These are phyloP conservation scores for Leucozona laternaria DNA, from an alignment of 2,888 invertebrate species.

Conservation along the genomic window DNA sequence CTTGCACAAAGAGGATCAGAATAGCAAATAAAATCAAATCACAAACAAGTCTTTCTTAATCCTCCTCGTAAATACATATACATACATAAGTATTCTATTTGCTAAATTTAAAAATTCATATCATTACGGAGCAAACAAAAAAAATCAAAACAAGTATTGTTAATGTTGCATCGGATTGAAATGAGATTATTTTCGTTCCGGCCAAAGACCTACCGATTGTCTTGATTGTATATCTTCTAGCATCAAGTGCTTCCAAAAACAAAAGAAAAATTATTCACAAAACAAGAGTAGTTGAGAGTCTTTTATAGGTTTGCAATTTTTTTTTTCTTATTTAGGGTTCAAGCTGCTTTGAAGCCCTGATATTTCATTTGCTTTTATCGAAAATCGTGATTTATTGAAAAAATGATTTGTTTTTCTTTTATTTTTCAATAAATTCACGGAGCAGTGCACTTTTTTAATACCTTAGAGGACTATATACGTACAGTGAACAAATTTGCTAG, in stretches of 20 bases:
- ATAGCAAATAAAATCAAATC: too few species aligned
- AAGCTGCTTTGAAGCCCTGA: constrained; percentile 46
- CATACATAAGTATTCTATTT: too few species aligned
- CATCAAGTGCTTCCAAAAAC: constrained; percentile 60
- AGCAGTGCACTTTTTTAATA: constrained; percentile 27
- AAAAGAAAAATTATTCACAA: constrained; percentile 64
- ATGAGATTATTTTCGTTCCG: background rate
- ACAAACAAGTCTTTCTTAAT: background rate
- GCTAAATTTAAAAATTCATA: background rate
- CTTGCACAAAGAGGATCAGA: background rate
- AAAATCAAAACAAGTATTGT: background rate
- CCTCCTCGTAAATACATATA: background rate
- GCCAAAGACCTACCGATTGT: constrained; percentile 17
- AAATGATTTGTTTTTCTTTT: constrained; percentile 27
- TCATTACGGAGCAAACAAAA: background rate
- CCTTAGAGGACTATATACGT: background rate
- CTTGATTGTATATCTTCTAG: constrained; percentile 4
- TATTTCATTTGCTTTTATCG: constrained; percentile 66
- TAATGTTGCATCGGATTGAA: background rate
- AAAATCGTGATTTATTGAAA: constrained; percentile 74
- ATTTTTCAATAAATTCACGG: constrained; percentile 67
- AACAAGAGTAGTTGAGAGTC: constrained; percentile 39
- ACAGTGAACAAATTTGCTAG: constrained; percentile 13
- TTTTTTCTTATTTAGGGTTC: background rate
- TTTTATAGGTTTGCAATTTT: constrained; percentile 1